Conservation (phyloP, 2,113 vertebrate species). For the Pterocles burchelli region DNA sequence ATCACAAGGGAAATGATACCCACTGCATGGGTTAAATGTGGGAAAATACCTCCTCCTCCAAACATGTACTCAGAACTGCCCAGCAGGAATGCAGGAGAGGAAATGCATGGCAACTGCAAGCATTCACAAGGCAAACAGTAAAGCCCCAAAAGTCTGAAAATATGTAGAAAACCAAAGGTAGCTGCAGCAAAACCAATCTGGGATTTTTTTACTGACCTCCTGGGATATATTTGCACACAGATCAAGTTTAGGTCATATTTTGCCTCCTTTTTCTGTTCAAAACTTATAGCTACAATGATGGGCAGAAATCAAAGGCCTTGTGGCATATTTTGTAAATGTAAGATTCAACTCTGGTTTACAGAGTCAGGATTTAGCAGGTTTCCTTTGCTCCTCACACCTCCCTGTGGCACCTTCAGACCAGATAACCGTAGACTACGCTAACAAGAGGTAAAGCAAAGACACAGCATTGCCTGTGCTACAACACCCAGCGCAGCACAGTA, state of each 20-base stretch:
- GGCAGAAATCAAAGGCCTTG: background rate
- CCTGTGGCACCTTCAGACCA: background rate
- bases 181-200: background rate
- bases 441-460: background rate
- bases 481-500: accelerated
- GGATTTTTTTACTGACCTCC: background rate
- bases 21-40: background rate
- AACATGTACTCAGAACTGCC: background rate
- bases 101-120: background rate
- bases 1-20: background rate
- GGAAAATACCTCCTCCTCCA: background rate
- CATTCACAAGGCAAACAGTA: background rate
- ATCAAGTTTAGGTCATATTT: background rate
- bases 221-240: background rate
- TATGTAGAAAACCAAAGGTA: background rate
- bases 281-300: background rate
- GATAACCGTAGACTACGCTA: background rate
- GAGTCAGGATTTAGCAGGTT: background rate
- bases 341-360: background rate
- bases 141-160: background rate
- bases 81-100: background rate
- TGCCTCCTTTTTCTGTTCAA: background rate
- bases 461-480: background rate
- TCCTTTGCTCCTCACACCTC: background rate
- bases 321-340: background rate